Evolutionary conservation across 2,797 vertebrate genomes (phyloP).

Genomic region (Yasuhikotakia modesta): DNA sequence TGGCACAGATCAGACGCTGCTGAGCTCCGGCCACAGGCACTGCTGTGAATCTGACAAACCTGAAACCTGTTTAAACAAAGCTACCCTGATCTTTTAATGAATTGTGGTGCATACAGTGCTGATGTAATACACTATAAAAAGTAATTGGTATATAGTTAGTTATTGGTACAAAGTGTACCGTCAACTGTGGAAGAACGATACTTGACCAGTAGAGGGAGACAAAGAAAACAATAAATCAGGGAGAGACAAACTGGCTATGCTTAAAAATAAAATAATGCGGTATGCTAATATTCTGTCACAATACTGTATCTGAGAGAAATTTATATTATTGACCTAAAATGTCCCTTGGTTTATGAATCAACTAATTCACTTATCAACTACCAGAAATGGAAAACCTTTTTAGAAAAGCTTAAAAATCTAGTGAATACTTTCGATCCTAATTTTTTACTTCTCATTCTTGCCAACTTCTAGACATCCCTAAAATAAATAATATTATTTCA

Average conservation of each 20-base stretch:
- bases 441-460: neutral
- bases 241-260: neutral
- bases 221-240: constrained; percentile 16
- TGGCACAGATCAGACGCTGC: constrained; percentile 41
- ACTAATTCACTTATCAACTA: neutral
- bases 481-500: too few relatives aligned
- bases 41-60: constrained; percentile 28
- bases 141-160: neutral
- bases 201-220: constrained; percentile 34
- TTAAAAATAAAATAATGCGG: too few relatives aligned
- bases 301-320: neutral
- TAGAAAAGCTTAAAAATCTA: neutral
- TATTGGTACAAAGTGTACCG: neutral
- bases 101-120: neutral
- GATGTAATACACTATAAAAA: neutral
- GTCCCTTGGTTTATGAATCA: neutral
- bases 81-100: neutral
- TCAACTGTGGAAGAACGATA: neutral
- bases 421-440: neutral
- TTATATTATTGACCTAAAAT: neutral
- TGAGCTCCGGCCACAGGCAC: constrained; percentile 20
- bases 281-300: too few relatives aligned
- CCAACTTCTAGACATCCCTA: neutral
- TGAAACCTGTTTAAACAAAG: constrained; percentile 33
- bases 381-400: neutral